phyloP scores from a whole-genome alignment of 2,797 vertebrate genomes.

The Onychomys arenicola region DNA sequence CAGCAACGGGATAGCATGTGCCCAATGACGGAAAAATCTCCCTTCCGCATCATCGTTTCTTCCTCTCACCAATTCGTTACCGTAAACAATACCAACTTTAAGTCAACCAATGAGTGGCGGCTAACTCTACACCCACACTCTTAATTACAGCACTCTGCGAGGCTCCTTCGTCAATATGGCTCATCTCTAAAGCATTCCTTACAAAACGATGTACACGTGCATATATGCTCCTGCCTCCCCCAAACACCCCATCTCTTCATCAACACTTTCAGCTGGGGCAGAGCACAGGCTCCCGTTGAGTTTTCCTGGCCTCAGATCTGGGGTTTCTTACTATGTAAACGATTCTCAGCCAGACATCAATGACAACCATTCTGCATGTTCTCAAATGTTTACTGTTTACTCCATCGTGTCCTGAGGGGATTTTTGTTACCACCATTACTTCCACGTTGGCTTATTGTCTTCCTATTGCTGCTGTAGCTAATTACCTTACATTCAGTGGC shows the following conservation, averaged over 20 bases:
- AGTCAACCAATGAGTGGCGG: slow-evolving; percentile 50
- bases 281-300: not conserved
- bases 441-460: slow-evolving; percentile 4
- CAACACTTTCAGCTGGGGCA: not conserved
- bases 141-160: not conserved
- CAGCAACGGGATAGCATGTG: slow-evolving; percentile 33
- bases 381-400: not conserved
- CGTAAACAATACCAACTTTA: slow-evolving; percentile 6
- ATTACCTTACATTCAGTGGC: not conserved
- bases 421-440: not conserved
- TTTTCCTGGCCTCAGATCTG: not conserved
- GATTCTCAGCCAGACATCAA: not conserved
- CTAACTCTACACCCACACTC: not conserved
- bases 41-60: not conserved
- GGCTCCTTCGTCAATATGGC: not conserved
- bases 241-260: not conserved
- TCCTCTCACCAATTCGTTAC: slow-evolving; percentile 7
- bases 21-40: slow-evolving; percentile 47
- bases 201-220: not conserved
- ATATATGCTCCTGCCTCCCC: not conserved
- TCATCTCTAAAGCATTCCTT: slow-evolving; percentile 34
- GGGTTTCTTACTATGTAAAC: not conserved
- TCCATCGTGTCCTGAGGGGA: not conserved
- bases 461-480: slow-evolving; percentile 19
- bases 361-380: not conserved